phyloP scores from a whole-genome alignment of 2,888 invertebrate species.

The Megastigmus dorsalis region DNA sequence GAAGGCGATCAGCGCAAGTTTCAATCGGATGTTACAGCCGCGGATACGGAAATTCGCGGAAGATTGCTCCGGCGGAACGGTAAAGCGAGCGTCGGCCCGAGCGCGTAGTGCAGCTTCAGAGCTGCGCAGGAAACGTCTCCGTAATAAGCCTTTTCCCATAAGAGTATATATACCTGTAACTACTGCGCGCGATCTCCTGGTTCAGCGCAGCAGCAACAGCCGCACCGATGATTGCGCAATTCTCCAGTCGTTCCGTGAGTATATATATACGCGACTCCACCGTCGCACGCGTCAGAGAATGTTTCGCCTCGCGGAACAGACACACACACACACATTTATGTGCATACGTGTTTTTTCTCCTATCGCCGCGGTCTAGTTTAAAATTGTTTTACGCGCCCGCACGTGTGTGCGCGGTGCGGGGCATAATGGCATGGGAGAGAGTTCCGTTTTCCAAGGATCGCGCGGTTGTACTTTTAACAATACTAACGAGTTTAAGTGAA shows the following conservation, averaged over 20 bases:
- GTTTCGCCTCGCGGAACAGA: conserved; percentile 1
- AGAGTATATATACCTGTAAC: too few relatives aligned
- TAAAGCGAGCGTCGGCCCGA: too few relatives aligned
- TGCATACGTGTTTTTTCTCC: too few relatives aligned
- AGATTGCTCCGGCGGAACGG: conserved; percentile 26
- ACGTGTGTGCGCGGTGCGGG: background rate
- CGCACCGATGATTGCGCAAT: conserved; percentile 38
- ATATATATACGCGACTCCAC: too few relatives aligned
- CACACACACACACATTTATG: too few relatives aligned
- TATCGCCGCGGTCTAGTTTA: conserved; percentile 21
- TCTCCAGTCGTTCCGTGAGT: conserved; percentile 3
- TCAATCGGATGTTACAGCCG: conserved; percentile 29
- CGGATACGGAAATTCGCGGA: conserved; percentile 29
- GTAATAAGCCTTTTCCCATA: conserved; percentile 30
- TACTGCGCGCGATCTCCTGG: too few relatives aligned
- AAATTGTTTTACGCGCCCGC: conserved; percentile 17
- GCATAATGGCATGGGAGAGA: background rate
- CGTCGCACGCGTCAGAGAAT: background rate
- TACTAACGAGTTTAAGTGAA: conserved; percentile 3
- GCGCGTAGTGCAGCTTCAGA: background rate
- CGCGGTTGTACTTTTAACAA: conserved; percentile 19
- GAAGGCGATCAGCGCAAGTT: conserved; percentile 20
- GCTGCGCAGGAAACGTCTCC: too few relatives aligned
- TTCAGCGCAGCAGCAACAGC: too few relatives aligned
- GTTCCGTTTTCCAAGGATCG: background rate